Base-by-base conservation (phyloP, 2,888 invertebrate genomes). In the Oxyteleia sp. region DNA sequence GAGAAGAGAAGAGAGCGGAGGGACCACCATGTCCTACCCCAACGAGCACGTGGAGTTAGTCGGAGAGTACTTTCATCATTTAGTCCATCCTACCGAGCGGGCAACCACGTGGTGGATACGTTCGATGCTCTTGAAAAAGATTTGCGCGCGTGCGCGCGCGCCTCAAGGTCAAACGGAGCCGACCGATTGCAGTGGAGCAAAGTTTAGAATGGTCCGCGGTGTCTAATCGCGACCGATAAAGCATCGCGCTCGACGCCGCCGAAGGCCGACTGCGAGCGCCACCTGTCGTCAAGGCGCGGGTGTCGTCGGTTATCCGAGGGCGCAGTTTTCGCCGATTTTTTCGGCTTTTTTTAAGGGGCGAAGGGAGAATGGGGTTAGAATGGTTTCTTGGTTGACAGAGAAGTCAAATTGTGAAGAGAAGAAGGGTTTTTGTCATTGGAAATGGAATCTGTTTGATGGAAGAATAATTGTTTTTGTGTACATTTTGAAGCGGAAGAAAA, bases 11-110 rank as follows among this genome's bases (percentile, higher is more conserved):
- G 79, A 81, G 68, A 74, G 69, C 63, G 53, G 69, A 75, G 84
- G 69, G 72, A 72, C 76, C 59, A 72, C 76, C 59, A 90, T 90
- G 90, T 89, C 92, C 91, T 92, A 91, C 91, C 91, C 89, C 88
- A 91, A 91, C 86, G 84, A 87, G 78, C 90, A 88, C 90, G 89
- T 90, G 90, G 88, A 84, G 86, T 69, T 82, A 86, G 78, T 71
- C 63, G 49, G 51, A 86, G 87, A 90, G 89, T 68, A 89, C 88
- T 89, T 90, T 89, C 88, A 89, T 89, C 87, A 87, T 88, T 89
- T 88, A 88, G 87, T 88, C 86, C 87, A 87, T 88, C 87, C 86
- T 81, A 86, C 71, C 75, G 61, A 84, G 80, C 72, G 35, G 66
- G 38, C 87, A 84, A 90, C 86, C 91, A 91, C 91, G 91, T 91